Evolutionary conservation across 2,113 vertebrate species (phyloP), one percentile per base, ranked within the genome.

Genomic region (Petrocephalus microphthalmus): DNA sequence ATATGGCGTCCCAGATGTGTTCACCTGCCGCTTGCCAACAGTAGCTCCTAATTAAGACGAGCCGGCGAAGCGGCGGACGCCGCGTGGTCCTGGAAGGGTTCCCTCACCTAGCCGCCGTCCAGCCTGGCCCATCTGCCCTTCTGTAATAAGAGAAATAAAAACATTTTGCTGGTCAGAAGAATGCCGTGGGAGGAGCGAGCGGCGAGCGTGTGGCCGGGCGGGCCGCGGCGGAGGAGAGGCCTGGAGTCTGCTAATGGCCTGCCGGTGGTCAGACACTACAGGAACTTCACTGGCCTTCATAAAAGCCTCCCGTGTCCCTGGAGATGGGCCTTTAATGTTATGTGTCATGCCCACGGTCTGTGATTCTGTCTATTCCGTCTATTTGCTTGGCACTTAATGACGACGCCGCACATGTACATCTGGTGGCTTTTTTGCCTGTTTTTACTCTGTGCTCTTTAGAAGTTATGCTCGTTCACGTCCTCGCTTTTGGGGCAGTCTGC

Each of bases 1-100:
- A 89, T 89, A 90, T 90, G 89, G 88, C 87, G 51, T 92, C 90
- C 91, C 92, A 92, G 89, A 91, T 93, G 89, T 91, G 90, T 90
- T 91, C 82, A 91, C 89, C 88, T 91, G 90, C 88, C 78, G 88
- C 89, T 89, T 85, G 89, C 89, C 85, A 90, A 87, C 84, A 89
- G 86, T 81, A 89, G 71, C 89, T 89, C 90, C 89, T 92, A 92
- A 93, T 93, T 93, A 93, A 92, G 92, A 93, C 87, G 88, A 88
- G 84, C 91, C 89, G 88, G 90, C 90, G 82, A 54, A 88, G 86
- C 52, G 53, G 86, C 51, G 51, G 86, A 86, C 86, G 78, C 86
- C 85, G 64, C 84, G 60, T 87, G 87, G 87, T 22, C 54, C 17
- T 88, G 81, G 88, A 85, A 57, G 60, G 60, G 13, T n/a, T 67